These are phyloP conservation scores for Amblyraja radiata DNA, from an alignment of 2,797 vertebrate species.

Conservation along the genomic window DNA sequence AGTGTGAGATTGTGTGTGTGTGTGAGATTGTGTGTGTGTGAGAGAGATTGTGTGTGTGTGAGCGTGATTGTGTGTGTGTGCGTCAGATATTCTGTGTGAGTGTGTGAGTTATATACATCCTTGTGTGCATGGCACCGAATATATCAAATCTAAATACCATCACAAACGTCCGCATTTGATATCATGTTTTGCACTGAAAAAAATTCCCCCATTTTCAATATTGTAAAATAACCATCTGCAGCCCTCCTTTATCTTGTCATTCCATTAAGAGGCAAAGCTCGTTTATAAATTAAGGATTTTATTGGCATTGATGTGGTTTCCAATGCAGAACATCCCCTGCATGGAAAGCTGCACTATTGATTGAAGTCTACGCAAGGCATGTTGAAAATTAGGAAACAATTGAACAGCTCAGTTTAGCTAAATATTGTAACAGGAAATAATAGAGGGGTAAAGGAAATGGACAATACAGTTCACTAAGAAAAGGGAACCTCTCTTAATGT, in stretches of 20 bases:
- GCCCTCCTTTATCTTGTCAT: not conserved
- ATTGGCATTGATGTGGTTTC: slow-evolving; percentile 11
- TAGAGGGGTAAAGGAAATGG: not conserved
- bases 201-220: no score
- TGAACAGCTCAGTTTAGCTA: not conserved
- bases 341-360: not conserved
- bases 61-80: no score
- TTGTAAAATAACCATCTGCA: not conserved
- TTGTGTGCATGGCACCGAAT: not conserved
- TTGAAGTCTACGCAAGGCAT: not conserved
- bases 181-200: not conserved
- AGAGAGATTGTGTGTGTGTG: no score
- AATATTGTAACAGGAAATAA: not conserved
- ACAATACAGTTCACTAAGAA: not conserved
- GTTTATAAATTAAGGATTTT: slow-evolving; percentile 6
- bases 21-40: no score
- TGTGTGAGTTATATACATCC: no score
- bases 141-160: not conserved
- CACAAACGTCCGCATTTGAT: not conserved
- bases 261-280: not conserved
- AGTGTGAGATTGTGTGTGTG: no score
- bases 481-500: slow-evolving; percentile 7
- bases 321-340: not conserved
- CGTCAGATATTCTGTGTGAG: no score
- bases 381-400: not conserved